Base-by-base conservation (phyloP, 2,888 invertebrate genomes). In the Dicyrtomina minuta region DNA sequence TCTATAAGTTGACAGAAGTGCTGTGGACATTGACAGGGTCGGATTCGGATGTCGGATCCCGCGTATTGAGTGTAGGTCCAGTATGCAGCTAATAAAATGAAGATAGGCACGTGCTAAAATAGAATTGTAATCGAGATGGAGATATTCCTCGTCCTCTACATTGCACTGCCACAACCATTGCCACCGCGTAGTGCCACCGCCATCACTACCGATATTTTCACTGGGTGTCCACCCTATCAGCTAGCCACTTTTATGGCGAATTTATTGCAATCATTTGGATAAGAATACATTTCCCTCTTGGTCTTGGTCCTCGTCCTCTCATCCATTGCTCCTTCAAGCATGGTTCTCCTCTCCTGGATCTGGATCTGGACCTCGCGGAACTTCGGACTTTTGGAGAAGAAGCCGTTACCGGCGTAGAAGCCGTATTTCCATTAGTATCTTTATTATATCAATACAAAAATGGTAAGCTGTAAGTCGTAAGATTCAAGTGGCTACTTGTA, bases 231-330 rank as follows among this genome's bases (percentile, higher is more conserved):
- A 24, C 55, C 53, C 49, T 53, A 64, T 51, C 49, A 20, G 46
- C 64, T 8, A 51, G 46, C 64, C 65, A 71, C 59, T 71, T 71
- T 71, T 71, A 71, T 66, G 68, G 68, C 60, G 64, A 71, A 71
- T 71, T 71, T 71, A 71, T 71, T 64, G 66, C 64, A 71, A 71
- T 71, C 62, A 71, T 71, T 71, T 71, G 71, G 68, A 71, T 68
- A 71, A 71, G 66, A 66, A 71, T 65, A 71, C 39, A 51, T 39
- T 60, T 59, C 17, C 44, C 33, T 51, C 8, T 58, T 4, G 24
- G n/a, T n/a, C n/a, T n/a, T n/a, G n/a, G n/a, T n/a, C n/a, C n/a
- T n/a, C n/a, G n/a, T n/a, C n/a, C n/a, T n/a, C n/a, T n/a, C n/a
- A 6, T 15, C 5, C 59, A 33, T n/a, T 13, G 8, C 33, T 33